phyloP scores from a whole-genome alignment of 1,140 invertebrate genomes.

The Hesperophylax magnus region DNA sequence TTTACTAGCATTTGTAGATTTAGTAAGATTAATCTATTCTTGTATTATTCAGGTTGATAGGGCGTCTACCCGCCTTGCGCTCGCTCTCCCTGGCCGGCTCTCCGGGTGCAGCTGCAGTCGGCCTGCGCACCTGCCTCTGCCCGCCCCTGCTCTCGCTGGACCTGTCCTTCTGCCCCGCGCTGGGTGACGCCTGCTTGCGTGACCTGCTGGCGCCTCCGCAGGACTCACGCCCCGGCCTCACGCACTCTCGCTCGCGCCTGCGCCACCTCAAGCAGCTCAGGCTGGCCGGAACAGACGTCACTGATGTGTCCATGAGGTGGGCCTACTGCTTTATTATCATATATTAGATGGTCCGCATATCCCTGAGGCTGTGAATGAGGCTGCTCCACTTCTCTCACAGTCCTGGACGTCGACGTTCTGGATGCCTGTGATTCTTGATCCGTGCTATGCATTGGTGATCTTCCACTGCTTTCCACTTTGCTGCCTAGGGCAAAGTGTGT shows the following conservation, averaged over 20 bases:
- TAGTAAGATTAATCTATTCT: no score
- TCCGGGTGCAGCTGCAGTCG: conserved; percentile 83
- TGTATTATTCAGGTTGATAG: conserved; percentile 73
- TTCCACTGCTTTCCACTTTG: no score
- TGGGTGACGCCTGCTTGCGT: conserved; percentile 85
- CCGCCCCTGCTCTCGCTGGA: conserved; percentile 86
- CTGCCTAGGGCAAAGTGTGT: no score
- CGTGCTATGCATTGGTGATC: no score
- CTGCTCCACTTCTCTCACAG: no score
- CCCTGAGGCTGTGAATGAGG: neutral
- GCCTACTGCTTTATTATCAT: neutral
- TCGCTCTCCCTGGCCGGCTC: conserved; percentile 86
- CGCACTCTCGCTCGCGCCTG: conserved; percentile 86
- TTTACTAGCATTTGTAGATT: no score
- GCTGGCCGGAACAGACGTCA: conserved; percentile 89
- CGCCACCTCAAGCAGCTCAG: conserved; percentile 82
- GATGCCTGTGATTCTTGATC: no score
- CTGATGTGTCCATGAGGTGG: conserved; percentile 85
- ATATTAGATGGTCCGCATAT: neutral
- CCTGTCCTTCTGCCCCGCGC: conserved; percentile 74
- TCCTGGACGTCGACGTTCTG: no score
- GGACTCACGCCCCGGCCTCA: conserved; percentile 86
- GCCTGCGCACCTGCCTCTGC: conserved; percentile 86
- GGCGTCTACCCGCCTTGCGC: conserved; percentile 85
- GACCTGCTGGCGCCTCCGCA: conserved; percentile 89